phyloP scores from a whole-genome alignment of 2,113 vertebrate species.

The Macquaria ambigua region DNA sequence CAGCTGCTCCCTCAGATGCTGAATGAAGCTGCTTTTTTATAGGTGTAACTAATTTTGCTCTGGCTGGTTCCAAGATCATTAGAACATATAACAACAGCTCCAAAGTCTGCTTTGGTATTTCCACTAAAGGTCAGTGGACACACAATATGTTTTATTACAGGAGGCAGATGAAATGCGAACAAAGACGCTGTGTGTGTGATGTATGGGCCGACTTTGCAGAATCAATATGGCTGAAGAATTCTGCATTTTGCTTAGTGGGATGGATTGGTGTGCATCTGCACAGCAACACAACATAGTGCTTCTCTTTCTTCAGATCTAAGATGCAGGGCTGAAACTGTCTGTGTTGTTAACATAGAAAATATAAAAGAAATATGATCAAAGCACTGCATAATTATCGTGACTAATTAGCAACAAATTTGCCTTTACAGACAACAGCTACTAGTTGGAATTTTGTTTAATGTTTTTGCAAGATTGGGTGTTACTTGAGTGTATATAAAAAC shows the following conservation, averaged over 20 bases:
- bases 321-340: background rate
- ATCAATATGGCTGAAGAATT: constrained; percentile 53
- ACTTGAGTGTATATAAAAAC: background rate
- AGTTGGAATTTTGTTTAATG: background rate
- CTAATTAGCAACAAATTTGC: constrained; percentile 7
- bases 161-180: constrained; percentile 52
- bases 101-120: constrained; percentile 70
- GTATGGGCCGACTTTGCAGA: constrained; percentile 24
- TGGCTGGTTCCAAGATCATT: constrained; percentile 62
- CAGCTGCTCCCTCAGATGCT: constrained; percentile 57
- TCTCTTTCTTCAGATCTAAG: background rate
- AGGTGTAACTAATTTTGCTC: constrained; percentile 58
- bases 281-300: background rate
- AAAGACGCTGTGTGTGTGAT: constrained; percentile 54
- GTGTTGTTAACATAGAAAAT: background rate
- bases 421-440: background rate
- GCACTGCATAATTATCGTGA: background rate
- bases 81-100: constrained; percentile 56
- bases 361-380: background rate
- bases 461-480: background rate
- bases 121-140: constrained; percentile 70
- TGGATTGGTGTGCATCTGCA: constrained; percentile 10
- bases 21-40: constrained; percentile 50
- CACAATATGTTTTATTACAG: constrained; percentile 63
- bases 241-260: constrained; percentile 37